Conservation (phyloP, 1,140 invertebrate genomes). For the Drosophila dunni region DNA sequence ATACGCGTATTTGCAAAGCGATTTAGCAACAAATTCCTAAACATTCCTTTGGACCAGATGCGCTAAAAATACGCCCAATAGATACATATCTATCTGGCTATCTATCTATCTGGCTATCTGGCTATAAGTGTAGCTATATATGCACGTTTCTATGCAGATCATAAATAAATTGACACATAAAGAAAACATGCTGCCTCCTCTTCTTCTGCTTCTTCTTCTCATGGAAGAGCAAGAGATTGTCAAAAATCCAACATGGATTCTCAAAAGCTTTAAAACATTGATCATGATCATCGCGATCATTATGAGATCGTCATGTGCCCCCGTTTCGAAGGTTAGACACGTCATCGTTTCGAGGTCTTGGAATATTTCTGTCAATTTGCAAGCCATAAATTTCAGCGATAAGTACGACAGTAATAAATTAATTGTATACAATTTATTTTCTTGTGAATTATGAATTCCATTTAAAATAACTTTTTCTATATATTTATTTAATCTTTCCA, state of each 20-base stretch:
- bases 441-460: slow-evolving; percentile 16
- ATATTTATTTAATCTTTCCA: neutral
- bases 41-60: slow-evolving; percentile 29
- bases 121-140: slow-evolving; percentile 23
- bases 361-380: slow-evolving; percentile 63
- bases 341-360: slow-evolving; percentile 39
- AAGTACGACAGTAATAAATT: slow-evolving; percentile 67
- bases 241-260: slow-evolving; percentile 13
- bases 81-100: slow-evolving; percentile 9
- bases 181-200: slow-evolving; percentile 39
- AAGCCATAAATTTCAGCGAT: slow-evolving; percentile 58
- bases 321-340: slow-evolving; percentile 38
- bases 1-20: neutral
- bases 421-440: slow-evolving; percentile 40
- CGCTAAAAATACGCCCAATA: slow-evolving; percentile 40
- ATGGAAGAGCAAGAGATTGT: slow-evolving; percentile 31
- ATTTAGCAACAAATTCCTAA: slow-evolving; percentile 25
- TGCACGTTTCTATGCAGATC: slow-evolving; percentile 46
- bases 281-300: slow-evolving; percentile 1
- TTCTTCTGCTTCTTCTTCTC: neutral
- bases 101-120: slow-evolving; percentile 8
- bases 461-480: neutral
- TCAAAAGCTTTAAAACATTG: slow-evolving; percentile 2
- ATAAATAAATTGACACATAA: slow-evolving; percentile 70
- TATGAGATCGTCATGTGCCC: slow-evolving; percentile 5